Conservation (phyloP, 2,888 invertebrate species). For the Ormyrus rosae region DNA sequence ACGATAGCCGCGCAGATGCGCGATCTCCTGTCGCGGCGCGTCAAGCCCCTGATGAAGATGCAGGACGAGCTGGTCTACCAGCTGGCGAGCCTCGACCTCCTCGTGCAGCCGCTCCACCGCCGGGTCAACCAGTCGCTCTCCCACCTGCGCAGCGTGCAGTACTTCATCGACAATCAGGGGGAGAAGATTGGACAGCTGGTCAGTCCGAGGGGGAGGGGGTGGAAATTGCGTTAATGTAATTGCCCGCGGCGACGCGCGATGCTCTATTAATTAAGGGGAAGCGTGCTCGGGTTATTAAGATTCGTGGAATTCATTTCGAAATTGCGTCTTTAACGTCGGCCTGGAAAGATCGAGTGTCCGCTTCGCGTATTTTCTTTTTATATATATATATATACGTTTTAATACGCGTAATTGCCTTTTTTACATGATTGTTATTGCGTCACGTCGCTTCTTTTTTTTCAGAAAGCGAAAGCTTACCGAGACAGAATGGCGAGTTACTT, state of each 20-base stretch:
- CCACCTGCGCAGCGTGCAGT: conserved; percentile 87
- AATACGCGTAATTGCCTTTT: too few species aligned
- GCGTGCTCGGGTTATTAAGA: too few species aligned
- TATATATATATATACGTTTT: too few species aligned
- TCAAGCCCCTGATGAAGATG: conserved; percentile 83
- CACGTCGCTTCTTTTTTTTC: conserved; percentile 5
- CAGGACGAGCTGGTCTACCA: conserved; percentile 86
- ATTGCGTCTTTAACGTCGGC: too few species aligned
- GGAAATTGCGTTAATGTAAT: too few species aligned
- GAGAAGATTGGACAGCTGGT: conserved; percentile 84
- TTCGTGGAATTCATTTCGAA: too few species aligned
- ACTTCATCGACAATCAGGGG: conserved; percentile 85
- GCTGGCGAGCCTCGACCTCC: conserved; percentile 85
- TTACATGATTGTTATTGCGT: too few species aligned
- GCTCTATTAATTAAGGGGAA: too few species aligned
- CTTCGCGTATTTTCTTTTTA: too few species aligned
- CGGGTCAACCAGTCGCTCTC: conserved; percentile 85
- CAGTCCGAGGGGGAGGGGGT: conserved; percentile 62
- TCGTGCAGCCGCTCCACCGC: conserved; percentile 83
- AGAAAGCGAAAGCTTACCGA: conserved; percentile 80
- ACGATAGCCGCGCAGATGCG: conserved; percentile 82
- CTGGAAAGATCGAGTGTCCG: too few species aligned
- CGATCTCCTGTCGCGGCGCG: conserved; percentile 80
- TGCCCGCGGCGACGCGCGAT: too few species aligned
- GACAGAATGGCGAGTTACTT: conserved; percentile 81